A percentile compares a stretch with the other conserved stretches of the same genome.
Evolutionary conservation across 2,797 vertebrate species (phyloP).

Genomic region (Ctenopoma multispine): DNA sequence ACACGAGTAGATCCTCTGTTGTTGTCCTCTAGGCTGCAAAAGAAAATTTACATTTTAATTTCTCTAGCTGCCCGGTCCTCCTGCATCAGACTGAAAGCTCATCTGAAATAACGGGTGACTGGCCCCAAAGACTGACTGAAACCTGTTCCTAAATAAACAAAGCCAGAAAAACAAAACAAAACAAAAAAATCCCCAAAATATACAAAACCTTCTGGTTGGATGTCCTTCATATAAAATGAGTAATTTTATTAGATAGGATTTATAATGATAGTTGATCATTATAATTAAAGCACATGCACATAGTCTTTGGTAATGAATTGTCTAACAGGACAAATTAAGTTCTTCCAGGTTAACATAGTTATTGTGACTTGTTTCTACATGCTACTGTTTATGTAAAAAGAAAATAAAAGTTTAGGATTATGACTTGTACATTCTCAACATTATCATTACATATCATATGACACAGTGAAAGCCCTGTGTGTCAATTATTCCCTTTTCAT

Average conservation of each 20-base stretch:
- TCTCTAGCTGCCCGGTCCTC: constrained; percentile 51
- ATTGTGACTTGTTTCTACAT: not conserved
- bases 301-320: constrained; percentile 7
- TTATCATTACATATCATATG: not conserved
- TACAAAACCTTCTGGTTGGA: constrained; percentile 27
- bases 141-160: constrained; percentile 38
- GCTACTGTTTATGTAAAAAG: not conserved
- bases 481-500: not conserved
- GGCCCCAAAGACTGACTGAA: constrained; percentile 31
- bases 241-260: constrained; percentile 18
- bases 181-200: not conserved
- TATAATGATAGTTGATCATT: too few species aligned
- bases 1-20: constrained; percentile 37
- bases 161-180: not conserved
- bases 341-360: not conserved
- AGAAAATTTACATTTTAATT: constrained; percentile 76
- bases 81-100: constrained; percentile 70
- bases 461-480: not conserved
- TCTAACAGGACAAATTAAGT: not conserved
- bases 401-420: not conserved
- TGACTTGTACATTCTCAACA: not conserved
- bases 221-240: constrained; percentile 11
- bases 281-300: constrained; percentile 14
- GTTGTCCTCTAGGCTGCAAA: constrained; percentile 44
- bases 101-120: constrained; percentile 67